Conservation (phyloP, 2,888 invertebrate species). For the Drosophila pegasa region DNA sequence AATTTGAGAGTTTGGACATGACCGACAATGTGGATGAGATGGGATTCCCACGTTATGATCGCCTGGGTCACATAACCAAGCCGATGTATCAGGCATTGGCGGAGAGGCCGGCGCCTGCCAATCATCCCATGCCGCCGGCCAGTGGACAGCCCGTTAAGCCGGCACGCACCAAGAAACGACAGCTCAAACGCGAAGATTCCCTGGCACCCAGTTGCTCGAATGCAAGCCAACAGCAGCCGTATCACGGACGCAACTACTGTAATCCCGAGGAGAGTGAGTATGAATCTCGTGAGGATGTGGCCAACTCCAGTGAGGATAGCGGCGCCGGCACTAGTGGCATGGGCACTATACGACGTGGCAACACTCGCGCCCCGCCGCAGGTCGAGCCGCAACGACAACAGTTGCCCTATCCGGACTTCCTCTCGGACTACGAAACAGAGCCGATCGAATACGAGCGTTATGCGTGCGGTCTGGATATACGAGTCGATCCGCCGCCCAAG, state of each 20-base stretch:
- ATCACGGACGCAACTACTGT: slow-evolving; percentile 75
- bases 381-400: slow-evolving; percentile 72
- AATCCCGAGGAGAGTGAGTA: slow-evolving; percentile 83
- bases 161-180: slow-evolving; percentile 84
- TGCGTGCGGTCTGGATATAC: slow-evolving; percentile 91
- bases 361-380: slow-evolving; percentile 13
- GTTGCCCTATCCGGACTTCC: slow-evolving; percentile 85
- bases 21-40: slow-evolving; percentile 89
- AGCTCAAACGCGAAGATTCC: slow-evolving; percentile 84
- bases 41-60: slow-evolving; percentile 88
- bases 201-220: slow-evolving; percentile 52
- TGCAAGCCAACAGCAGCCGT: slow-evolving; percentile 53
- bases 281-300: slow-evolving; percentile 84
- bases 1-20: slow-evolving; percentile 88
- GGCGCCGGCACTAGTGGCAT: slow-evolving; percentile 52
- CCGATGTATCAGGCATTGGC: slow-evolving; percentile 80
- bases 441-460: slow-evolving; percentile 88
- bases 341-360: slow-evolving; percentile 74
- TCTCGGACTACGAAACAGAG: slow-evolving; percentile 86
- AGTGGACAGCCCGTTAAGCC: slow-evolving; percentile 85
- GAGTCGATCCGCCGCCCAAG: slow-evolving; percentile 91
- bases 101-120: slow-evolving; percentile 75
- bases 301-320: slow-evolving; percentile 85
- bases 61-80: slow-evolving; percentile 86
- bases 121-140: slow-evolving; percentile 82